phyloP scores from a whole-genome alignment of 2,113 vertebrate genomes.

The Nerophis ophidion region DNA sequence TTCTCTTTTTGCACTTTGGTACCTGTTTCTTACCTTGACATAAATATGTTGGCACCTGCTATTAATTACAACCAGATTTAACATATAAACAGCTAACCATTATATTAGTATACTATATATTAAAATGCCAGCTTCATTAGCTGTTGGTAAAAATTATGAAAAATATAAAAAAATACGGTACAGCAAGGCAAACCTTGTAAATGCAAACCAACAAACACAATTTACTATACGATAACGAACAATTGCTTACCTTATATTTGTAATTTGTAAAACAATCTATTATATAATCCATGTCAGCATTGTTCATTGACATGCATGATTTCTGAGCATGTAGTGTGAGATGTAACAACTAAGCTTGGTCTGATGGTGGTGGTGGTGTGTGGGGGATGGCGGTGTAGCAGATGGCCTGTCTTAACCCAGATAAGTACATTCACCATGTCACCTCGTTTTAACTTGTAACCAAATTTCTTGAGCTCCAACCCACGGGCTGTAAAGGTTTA shows the following conservation, averaged over 20 bases:
- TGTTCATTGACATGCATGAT: conserved; percentile 15
- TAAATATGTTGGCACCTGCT: too few relatives aligned
- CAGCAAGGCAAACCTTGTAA: neutral
- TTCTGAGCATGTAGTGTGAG: conserved; percentile 4
- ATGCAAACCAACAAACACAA: neutral
- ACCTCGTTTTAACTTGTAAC: conserved; percentile 28
- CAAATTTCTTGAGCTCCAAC: conserved; percentile 35
- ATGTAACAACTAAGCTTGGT: conserved; percentile 23
- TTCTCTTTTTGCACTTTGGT: too few relatives aligned
- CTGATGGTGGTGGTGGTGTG: conserved; percentile 8
- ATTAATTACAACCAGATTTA: too few relatives aligned
- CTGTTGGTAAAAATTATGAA: too few relatives aligned
- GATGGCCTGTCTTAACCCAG: conserved; percentile 42
- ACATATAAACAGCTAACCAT: too few relatives aligned
- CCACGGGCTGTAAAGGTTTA: too few relatives aligned
- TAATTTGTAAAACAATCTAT: conserved; percentile 41
- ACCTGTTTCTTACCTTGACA: too few relatives aligned
- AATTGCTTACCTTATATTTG: conserved; percentile 42
- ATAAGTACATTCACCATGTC: conserved; percentile 41
- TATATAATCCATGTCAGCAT: conserved; percentile 34
- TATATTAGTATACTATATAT: too few relatives aligned
- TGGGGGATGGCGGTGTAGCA: conserved; percentile 17
- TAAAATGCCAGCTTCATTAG: too few relatives aligned
- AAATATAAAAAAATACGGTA: neutral
- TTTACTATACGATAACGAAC: neutral